Evolutionary conservation across 37 sponge, comb jelly and placozoan genomes (phyloP), one percentile per base, ranked within the genome.

Genomic region (Ephydatia muelleri): DNA sequence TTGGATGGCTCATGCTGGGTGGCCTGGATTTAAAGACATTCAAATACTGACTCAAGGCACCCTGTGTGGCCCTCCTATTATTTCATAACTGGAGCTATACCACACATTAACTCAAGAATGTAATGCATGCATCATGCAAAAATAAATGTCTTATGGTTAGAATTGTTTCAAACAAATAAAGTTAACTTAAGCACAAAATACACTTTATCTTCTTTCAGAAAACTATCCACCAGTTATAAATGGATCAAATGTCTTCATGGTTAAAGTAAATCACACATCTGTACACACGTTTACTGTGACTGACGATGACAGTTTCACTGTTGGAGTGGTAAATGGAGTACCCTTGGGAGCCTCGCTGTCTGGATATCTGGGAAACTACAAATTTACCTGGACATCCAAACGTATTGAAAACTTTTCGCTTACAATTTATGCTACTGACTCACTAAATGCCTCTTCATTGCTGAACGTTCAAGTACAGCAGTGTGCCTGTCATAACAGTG

Each of bases 401-500:
- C 2, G 28, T 1, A 12, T 30, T 34, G 28, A 31, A 30, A 76
- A 75, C 38, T n/a, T 29, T 2, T 21, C 78, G 27, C 28, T 88
- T 3, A 23, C 65, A 6, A 70, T 91, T 33, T 32, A 36, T 25
- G 92, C 92, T 30, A 49, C 28, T 6, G 92, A 91, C 47, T 33
- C 77, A 40, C 29, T 74, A 34, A 34, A 73, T 66, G 83, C 83
- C 13, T 35, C 57, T 8, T 75, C 74, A 22, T 5, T 25, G 19
- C 36, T 81, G 16, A 66, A 37, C 35, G 83, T 83, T 3, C 65
- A 38, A 8, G 65, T 91, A 22, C 48, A 83, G 36, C 35, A 83
- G 14, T 91, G 91, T 77, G 78, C 79, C 13, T 91, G 91, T 82
- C 37, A 79, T 38, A 91, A 86, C 57, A 65, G 75, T 47, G 90